Evolutionary conservation across 2,113 vertebrate genomes (phyloP).

Genomic region (Elephantulus edwardii): DNA sequence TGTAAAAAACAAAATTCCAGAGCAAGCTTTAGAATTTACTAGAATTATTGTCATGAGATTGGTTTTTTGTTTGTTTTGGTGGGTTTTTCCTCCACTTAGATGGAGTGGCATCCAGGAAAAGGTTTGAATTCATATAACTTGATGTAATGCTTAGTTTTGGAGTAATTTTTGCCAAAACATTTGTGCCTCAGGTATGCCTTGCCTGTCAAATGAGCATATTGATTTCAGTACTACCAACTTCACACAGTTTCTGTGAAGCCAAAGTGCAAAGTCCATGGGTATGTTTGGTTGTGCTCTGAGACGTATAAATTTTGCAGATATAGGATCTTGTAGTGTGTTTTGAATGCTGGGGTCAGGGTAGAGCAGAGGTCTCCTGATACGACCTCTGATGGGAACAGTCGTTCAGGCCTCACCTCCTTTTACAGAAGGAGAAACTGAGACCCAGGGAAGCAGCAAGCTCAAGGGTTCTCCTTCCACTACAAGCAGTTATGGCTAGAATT

Average conservation of each 20-base stretch:
- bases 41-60: no score
- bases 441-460: background rate
- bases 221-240: background rate
- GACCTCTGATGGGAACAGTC: background rate
- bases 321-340: background rate
- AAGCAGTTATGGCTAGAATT: background rate
- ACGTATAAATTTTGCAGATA: background rate
- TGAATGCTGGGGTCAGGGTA: background rate
- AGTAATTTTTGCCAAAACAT: slow-evolving; percentile 18
- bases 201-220: background rate
- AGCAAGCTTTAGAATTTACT: slow-evolving; percentile 36
- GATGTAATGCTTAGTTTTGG: slow-evolving; percentile 9
- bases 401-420: background rate
- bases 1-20: background rate
- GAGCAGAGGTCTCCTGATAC: background rate
- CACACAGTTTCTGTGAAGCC: background rate
- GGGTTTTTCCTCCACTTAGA: background rate
- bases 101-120: background rate
- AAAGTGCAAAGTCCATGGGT: background rate
- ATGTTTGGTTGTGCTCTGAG: background rate
- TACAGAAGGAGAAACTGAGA: background rate
- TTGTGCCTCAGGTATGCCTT: background rate
- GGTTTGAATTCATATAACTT: background rate
- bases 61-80: no score
- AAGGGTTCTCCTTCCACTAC: background rate